Conservation (phyloP, 2,797 vertebrate species). For the Anguilla anguilla region DNA sequence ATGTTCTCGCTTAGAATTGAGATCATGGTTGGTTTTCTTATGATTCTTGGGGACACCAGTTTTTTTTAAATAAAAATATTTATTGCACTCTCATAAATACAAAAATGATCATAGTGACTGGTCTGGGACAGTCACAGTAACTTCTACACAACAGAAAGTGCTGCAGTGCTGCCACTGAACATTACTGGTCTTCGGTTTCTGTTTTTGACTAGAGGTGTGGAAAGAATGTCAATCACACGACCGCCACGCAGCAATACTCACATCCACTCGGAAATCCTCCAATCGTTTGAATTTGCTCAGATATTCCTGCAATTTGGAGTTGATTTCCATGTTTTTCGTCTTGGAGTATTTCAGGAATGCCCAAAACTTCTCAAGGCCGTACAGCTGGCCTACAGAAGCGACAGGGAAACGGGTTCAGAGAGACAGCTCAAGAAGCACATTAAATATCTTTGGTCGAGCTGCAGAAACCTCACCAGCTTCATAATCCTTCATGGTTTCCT, state of each 20-base stretch:
- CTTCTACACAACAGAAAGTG: no score
- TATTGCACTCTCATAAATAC: no score
- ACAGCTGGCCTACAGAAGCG: conserved; percentile 84
- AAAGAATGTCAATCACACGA: not conserved
- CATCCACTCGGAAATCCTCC: conserved; percentile 97
- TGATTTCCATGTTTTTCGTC: conserved; percentile 92
- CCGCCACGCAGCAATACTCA: conserved; percentile 67
- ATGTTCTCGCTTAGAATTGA: no score
- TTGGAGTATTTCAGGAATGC: conserved; percentile 99
- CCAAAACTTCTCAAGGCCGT: conserved; percentile 99
- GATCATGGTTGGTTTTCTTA: no score
- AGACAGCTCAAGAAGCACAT: not conserved
- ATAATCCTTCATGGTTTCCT: conserved; percentile 94
- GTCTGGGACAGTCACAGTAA: no score
- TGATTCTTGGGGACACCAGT: no score
- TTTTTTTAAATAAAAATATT: no score
- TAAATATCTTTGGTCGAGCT: not conserved
- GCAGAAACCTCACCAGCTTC: conserved; percentile 82
- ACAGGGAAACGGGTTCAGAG: not conserved
- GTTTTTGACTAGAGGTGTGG: not conserved
- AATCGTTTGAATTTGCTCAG: conserved; percentile 94
- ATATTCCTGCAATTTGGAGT: conserved; percentile 90
- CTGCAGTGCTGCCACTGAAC: no score
- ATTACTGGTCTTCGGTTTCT: not conserved
- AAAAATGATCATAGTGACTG: no score